phyloP scores from a whole-genome alignment of 2,113 vertebrate species.

The Mesembrinibis cayennensis region DNA sequence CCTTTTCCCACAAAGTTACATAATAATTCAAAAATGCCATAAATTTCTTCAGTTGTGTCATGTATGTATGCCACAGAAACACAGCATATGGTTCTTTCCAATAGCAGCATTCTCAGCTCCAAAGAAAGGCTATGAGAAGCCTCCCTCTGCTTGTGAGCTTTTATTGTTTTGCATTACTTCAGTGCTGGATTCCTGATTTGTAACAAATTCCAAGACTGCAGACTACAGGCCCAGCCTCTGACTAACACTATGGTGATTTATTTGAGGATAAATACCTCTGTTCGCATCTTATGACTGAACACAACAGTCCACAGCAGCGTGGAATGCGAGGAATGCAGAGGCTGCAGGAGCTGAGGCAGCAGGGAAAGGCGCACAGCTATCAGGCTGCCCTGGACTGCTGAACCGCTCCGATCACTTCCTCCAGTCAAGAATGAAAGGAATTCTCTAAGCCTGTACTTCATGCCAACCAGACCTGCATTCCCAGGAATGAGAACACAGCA shows the following conservation, averaged over 20 bases:
- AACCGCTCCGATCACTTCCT: slow-evolving; percentile 63
- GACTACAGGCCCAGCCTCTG: slow-evolving; percentile 75
- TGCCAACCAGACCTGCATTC: slow-evolving; percentile 53
- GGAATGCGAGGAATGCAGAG: slow-evolving; percentile 77
- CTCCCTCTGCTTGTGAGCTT: slow-evolving; percentile 20
- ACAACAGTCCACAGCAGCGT: slow-evolving; percentile 51
- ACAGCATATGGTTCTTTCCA: background rate
- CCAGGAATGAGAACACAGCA: background rate
- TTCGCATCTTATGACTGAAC: slow-evolving; percentile 80
- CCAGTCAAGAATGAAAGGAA: slow-evolving; percentile 78
- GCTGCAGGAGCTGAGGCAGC: slow-evolving; percentile 71
- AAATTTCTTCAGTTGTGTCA: background rate
- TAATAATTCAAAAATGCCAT: background rate
- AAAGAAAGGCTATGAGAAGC: background rate
- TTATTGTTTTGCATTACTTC: slow-evolving; percentile 71
- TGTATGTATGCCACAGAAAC: background rate
- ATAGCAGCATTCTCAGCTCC: background rate
- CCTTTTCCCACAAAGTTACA: background rate
- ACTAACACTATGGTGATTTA: slow-evolving; percentile 79
- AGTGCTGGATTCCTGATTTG: slow-evolving; percentile 72
- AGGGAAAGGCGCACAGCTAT: slow-evolving; percentile 45
- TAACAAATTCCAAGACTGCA: slow-evolving; percentile 75
- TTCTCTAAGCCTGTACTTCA: slow-evolving; percentile 49
- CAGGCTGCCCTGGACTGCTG: slow-evolving; percentile 50
- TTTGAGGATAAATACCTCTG: slow-evolving; percentile 81